These are phyloP conservation scores for Hypolimnas misippus DNA, from an alignment of 2,888 invertebrate genomes.

Conservation along the genomic window DNA sequence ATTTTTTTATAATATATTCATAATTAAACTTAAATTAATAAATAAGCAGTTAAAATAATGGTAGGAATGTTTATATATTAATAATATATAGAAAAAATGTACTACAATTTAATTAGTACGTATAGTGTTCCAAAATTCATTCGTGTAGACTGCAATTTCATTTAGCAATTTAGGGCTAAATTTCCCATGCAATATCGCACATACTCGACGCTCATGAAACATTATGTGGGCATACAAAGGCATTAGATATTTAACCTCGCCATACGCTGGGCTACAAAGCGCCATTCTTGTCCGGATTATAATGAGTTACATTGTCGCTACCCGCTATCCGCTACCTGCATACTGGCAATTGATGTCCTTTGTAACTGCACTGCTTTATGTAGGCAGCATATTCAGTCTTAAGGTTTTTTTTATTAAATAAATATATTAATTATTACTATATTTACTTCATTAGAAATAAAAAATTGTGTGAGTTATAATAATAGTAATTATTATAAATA, in stretches of 20 bases:
- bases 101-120: conserved; percentile 25
- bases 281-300: conserved; percentile 67
- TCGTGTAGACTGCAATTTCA: conserved; percentile 39
- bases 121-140: conserved; percentile 29
- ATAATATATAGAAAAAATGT: conserved; percentile 7
- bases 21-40: neutral
- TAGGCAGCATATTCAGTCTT: conserved; percentile 21
- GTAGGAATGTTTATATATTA: neutral
- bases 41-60: too few relatives aligned
- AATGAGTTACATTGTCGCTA: conserved; percentile 67
- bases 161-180: conserved; percentile 43
- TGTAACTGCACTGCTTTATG: conserved; percentile 31
- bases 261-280: conserved; percentile 60
- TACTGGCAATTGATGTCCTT: conserved; percentile 43
- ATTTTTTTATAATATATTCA: neutral
- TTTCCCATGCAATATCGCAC: conserved; percentile 45
- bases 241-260: conserved; percentile 59
- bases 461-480: neutral
- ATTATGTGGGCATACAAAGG: conserved; percentile 48
- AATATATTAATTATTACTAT: neutral
- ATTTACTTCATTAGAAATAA: neutral
- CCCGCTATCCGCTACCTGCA: conserved; percentile 49
- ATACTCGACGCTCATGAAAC: conserved; percentile 46
- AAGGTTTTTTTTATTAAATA: conserved; percentile 13
- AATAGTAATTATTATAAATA: neutral